A percentile compares a stretch with the other conserved stretches of the same genome.
Conservation (phyloP, 2,113 vertebrate species). For the Ochotona princeps region DNA sequence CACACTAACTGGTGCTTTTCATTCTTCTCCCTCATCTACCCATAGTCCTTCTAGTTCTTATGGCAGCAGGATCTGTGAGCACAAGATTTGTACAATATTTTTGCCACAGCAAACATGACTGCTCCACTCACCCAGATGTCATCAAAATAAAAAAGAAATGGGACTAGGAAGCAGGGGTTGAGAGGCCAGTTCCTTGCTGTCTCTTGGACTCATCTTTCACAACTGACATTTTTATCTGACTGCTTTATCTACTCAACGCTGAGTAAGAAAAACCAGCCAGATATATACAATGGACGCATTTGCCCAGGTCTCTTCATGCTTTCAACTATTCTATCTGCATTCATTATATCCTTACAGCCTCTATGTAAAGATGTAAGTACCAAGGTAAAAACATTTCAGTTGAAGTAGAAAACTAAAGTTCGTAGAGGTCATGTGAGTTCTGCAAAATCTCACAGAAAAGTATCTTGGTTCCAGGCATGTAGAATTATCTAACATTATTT, state of each 20-base stretch:
- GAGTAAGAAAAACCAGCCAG: not conserved
- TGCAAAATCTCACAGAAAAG: not conserved
- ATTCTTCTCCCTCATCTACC: not conserved
- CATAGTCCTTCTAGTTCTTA: not conserved
- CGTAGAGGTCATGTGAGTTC: conserved; percentile 12
- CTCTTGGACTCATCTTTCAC: not conserved
- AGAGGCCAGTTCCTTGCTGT: not conserved
- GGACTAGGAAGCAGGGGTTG: not conserved
- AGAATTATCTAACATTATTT: not conserved
- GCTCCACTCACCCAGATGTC: not conserved
- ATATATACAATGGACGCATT: not conserved
- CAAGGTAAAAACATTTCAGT: not conserved
- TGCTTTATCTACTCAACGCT: not conserved
- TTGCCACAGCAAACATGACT: not conserved
- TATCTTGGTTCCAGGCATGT: not conserved
- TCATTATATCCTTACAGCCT: not conserved
- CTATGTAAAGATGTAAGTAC: not conserved
- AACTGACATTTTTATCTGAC: not conserved
- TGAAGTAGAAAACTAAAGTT: conserved; percentile 19
- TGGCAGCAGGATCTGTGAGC: not conserved
- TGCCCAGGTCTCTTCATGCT: not conserved
- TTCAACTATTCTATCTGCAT: not conserved
- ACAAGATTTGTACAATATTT: conserved; percentile 13
- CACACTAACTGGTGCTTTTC: not conserved
- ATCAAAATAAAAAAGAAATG: not conserved